Conservation (phyloP, 2,888 invertebrate species). For the Caenorhabditis sulstoni region DNA sequence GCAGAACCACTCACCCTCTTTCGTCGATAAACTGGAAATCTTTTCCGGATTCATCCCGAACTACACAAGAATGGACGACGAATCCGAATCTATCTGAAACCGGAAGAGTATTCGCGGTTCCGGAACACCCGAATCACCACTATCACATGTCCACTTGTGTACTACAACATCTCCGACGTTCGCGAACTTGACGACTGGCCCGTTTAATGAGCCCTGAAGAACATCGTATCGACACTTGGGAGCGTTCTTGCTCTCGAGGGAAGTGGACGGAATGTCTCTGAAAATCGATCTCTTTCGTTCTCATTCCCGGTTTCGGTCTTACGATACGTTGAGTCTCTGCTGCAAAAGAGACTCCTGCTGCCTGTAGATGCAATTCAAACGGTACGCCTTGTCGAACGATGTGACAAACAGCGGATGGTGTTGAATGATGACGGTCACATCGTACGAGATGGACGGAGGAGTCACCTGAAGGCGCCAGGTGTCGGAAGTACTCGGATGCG, state of each 20-base stretch:
- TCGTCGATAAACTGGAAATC: constrained; percentile 78
- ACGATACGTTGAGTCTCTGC: constrained; percentile 73
- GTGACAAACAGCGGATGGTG: constrained; percentile 79
- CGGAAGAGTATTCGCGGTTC: not conserved
- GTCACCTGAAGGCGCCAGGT: constrained; percentile 50
- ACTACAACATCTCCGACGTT: constrained; percentile 77
- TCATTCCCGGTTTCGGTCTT: not conserved
- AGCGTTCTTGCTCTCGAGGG: constrained; percentile 41
- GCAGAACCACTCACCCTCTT: constrained; percentile 66
- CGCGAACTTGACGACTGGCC: constrained; percentile 73
- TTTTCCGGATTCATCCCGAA: constrained; percentile 76
- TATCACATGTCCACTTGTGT: constrained; percentile 79
- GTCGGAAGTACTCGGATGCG: not conserved
- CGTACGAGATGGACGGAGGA: constrained; percentile 73
- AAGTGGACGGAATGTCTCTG: constrained; percentile 58
- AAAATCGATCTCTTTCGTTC: constrained; percentile 3
- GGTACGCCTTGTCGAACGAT: constrained; percentile 65
- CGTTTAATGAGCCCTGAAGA: constrained; percentile 68
- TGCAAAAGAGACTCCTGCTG: constrained; percentile 62
- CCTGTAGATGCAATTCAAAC: constrained; percentile 77
- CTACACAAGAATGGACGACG: constrained; percentile 79
- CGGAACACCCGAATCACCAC: constrained; percentile 46
- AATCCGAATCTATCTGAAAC: constrained; percentile 73
- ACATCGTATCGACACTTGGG: constrained; percentile 73
- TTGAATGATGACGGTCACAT: constrained; percentile 75